A percentile compares a stretch with the other conserved stretches of the same genome.
phyloP scores from a whole-genome alignment of 2,888 invertebrate genomes.

The Sclerodermus sp. region DNA sequence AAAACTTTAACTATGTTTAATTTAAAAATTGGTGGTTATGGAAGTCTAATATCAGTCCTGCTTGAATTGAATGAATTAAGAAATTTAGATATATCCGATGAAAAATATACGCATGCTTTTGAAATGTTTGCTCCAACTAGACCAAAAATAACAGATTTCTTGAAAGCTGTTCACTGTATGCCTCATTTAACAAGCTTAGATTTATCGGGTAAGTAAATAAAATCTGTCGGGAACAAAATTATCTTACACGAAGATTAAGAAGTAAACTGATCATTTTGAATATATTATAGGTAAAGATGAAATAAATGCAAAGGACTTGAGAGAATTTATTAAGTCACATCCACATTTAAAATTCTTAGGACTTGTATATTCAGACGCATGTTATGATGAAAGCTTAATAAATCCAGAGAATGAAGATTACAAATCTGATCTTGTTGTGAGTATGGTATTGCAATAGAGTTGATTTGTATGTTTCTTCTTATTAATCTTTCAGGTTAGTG shows the following conservation, averaged over 20 bases:
- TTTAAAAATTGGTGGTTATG: slow-evolving; percentile 59
- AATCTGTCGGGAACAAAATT: too few species aligned
- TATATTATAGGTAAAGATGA: slow-evolving; percentile 59
- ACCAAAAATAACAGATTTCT: slow-evolving; percentile 57
- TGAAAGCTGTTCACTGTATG: slow-evolving; percentile 59
- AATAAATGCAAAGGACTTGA: slow-evolving; percentile 57
- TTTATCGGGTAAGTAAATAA: slow-evolving; percentile 61
- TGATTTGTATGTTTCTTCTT: neutral
- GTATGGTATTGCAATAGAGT: slow-evolving; percentile 22
- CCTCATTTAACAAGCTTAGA: slow-evolving; percentile 66
- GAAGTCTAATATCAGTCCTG: slow-evolving; percentile 59
- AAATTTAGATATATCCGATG: slow-evolving; percentile 64
- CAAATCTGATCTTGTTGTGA: slow-evolving; percentile 56
- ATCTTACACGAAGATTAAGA: too few species aligned
- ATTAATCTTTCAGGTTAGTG: slow-evolving; percentile 57
- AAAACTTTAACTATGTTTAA: slow-evolving; percentile 66
- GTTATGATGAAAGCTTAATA: slow-evolving; percentile 60
- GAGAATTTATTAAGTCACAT: slow-evolving; percentile 58
- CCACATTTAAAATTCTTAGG: slow-evolving; percentile 62
- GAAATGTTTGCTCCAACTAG: slow-evolving; percentile 56
- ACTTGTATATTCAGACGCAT: slow-evolving; percentile 61
- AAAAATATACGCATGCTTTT: slow-evolving; percentile 58
- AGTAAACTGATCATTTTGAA: too few species aligned
- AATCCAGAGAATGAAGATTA: slow-evolving; percentile 56
- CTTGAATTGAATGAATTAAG: slow-evolving; percentile 60